A percentile compares a stretch with the other conserved stretches of the same genome.
Evolutionary conservation across 2,888 invertebrate species (phyloP).

Genomic region (Zaprionus obscuricornis): DNA sequence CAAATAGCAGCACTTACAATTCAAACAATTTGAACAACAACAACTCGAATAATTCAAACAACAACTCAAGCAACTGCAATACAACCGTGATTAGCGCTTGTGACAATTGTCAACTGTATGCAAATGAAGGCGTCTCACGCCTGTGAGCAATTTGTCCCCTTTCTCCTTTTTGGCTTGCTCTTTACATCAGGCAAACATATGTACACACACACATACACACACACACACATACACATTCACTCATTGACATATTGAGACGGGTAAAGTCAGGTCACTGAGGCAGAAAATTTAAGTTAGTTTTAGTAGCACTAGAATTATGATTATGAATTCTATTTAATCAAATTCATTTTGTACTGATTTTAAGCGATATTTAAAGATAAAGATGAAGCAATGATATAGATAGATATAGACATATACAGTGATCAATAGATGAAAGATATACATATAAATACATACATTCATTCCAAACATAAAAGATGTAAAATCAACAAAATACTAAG

Average conservation of each 20-base stretch:
- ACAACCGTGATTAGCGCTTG: neutral
- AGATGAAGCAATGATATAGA: too few species aligned
- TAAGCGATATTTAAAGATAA: constrained; percentile 8
- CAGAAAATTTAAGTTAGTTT: constrained; percentile 1
- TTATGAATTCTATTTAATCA: constrained; percentile 23
- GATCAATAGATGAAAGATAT: too few species aligned
- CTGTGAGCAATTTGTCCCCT: constrained; percentile 42
- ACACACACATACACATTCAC: neutral
- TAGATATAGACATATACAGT: too few species aligned
- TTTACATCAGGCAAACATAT: neutral
- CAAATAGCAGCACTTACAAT: too few species aligned
- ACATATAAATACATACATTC: too few species aligned
- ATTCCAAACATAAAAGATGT: too few species aligned
- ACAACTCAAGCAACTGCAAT: neutral
- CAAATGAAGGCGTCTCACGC: constrained; percentile 76
- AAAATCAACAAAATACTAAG: too few species aligned
- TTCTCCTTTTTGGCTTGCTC: neutral
- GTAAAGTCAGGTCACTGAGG: too few species aligned
- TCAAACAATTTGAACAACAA: too few species aligned
- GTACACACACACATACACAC: constrained; percentile 4
- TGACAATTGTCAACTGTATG: constrained; percentile 61
- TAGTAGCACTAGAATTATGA: constrained; percentile 14
- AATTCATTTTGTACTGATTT: constrained; percentile 27
- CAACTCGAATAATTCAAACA: neutral
- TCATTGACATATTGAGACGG: neutral